Evolutionary conservation across 2,888 invertebrate species (phyloP).

Genomic region (Tipula vernalis): DNA sequence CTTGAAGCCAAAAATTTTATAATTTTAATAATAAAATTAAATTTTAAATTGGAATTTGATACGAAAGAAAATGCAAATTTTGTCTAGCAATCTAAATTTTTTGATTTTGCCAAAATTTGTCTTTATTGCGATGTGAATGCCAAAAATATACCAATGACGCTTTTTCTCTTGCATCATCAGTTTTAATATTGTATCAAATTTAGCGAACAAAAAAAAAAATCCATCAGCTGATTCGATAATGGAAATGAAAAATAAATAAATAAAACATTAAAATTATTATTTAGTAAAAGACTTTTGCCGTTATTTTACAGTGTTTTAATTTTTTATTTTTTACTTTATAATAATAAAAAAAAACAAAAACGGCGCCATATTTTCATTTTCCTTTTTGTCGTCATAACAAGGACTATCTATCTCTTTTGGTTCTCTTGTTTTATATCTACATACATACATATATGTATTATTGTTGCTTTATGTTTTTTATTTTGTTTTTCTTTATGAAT

Average conservation of each 20-base stretch:
- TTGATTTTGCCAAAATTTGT: no score
- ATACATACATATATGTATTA: background rate
- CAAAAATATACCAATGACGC: no score
- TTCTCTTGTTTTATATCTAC: background rate
- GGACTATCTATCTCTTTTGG: background rate
- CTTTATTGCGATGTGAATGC: no score
- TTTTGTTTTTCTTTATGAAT: background rate
- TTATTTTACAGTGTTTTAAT: background rate
- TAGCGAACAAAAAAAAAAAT: background rate
- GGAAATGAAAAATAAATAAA: background rate
- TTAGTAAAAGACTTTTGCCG: background rate
- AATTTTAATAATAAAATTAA: no score
- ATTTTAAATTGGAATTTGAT: no score
- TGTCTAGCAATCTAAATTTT: no score
- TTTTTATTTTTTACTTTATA: background rate
- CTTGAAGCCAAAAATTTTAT: no score
- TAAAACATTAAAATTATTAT: background rate
- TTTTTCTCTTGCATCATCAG: no score
- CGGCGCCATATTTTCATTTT: background rate
- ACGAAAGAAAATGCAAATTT: no score
- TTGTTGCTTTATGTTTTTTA: background rate
- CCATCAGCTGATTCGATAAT: background rate
- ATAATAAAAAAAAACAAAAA: background rate
- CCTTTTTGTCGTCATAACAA: background rate
- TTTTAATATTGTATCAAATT: no score